Conservation (phyloP, 2,797 vertebrate genomes). For the Xiphorhynchus erythropygius region DNA sequence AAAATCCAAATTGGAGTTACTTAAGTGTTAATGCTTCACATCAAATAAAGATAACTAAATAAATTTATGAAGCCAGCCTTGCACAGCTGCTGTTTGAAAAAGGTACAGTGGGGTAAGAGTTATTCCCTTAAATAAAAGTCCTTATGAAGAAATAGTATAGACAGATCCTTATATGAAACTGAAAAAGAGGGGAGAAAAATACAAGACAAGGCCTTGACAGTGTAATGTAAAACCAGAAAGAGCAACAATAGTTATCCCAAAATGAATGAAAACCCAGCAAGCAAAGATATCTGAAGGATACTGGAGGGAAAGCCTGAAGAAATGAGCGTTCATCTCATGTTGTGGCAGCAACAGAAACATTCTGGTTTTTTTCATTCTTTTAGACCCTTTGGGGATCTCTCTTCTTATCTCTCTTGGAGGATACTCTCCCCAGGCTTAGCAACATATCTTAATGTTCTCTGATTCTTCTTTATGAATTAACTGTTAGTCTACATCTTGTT, state of each 20-base stretch:
- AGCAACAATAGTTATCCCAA: neutral
- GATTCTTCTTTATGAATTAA: neutral
- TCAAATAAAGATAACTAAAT: neutral
- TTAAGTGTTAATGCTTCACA: neutral
- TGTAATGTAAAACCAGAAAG: neutral
- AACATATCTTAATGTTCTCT: neutral
- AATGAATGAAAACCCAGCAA: neutral
- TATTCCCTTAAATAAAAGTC: neutral
- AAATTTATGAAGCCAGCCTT: neutral
- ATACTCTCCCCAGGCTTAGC: neutral
- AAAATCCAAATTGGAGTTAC: neutral
- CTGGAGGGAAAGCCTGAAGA: neutral
- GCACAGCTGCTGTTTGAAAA: neutral
- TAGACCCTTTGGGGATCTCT: neutral
- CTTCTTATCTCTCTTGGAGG: neutral
- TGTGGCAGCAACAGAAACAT: neutral
- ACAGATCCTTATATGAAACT: neutral
- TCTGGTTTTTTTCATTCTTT: neutral
- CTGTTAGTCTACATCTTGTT: neutral
- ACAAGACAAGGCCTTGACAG: fast-evolving
- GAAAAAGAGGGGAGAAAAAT: neutral
- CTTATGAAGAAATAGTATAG: neutral
- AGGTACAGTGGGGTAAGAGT: neutral
- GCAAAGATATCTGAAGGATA: neutral
- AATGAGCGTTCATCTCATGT: fast-evolving